A percentile compares a stretch with the other conserved stretches of the same genome.
Evolutionary conservation across 2,113 vertebrate genomes (phyloP).

Genomic region (Gymnobelideus leadbeateri): DNA sequence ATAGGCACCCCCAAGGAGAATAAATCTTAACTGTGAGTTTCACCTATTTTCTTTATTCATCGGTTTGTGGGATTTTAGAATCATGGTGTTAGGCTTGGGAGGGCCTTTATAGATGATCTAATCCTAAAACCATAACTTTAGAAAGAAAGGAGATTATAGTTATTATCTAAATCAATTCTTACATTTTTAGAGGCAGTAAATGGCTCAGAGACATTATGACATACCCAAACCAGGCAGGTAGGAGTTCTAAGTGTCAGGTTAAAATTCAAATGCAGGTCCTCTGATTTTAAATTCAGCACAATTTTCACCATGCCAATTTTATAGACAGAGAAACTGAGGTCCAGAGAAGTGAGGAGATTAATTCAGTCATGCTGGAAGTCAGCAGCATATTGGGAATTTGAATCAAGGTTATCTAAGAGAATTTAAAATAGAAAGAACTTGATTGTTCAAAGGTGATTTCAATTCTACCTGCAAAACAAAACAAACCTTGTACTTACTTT

Average conservation of each 20-base stretch:
- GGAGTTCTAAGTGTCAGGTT: not conserved
- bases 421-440: conserved; percentile 12
- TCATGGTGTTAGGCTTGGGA: not conserved
- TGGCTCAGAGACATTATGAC: not conserved
- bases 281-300: not conserved
- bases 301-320: not conserved
- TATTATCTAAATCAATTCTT: not conserved
- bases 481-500: not conserved
- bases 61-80: not conserved
- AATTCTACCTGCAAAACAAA: conserved; percentile 41
- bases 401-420: not conserved
- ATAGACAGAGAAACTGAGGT: not conserved
- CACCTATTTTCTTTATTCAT: not conserved
- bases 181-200: not conserved
- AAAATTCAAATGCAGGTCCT: not conserved
- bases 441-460: conserved; percentile 33
- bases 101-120: not conserved
- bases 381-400: not conserved
- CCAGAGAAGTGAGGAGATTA: not conserved
- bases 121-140: no score
- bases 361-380: not conserved
- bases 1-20: no score
- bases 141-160: not conserved
- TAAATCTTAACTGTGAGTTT: not conserved
- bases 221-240: not conserved